Base-by-base conservation (phyloP, 2,797 vertebrate genomes). In the Xenentodon cancila region DNA sequence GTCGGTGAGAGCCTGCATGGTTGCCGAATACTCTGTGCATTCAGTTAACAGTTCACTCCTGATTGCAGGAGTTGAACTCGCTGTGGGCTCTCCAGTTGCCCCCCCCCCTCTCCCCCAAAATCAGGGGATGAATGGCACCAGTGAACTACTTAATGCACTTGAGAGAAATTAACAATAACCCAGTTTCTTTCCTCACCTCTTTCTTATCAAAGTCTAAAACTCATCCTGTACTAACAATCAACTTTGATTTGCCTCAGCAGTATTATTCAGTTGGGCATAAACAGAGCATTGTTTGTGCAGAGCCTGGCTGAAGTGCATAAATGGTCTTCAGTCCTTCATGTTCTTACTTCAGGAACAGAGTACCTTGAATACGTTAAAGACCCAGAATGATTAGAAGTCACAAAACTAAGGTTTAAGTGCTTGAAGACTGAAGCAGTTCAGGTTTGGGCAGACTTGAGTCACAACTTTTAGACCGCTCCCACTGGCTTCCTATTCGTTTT, bases 11-110 rank as follows among this genome's bases (percentile, higher is more conserved):
- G 32, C 13, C 13, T 16, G 53, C 37, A 17, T 54, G 46, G 66
- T 83, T 73, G 73, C 59, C 64, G 57, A 68, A 79, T 63, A 71
- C 51, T 46, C 45, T 16, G 66, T 17, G 18, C 43, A n/a, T 58
- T 61, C 50, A 49, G 44, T 45, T 47, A 37, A 56, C 56, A 58
- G 43, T 74, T 64, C 20, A 43, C 43, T 16, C 56, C 60, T 63
- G 59, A 56, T 13, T 21, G 64, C 17, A 7, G 53, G 45, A 27
- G 44, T 43, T 22, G 54, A 42, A 52, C 55, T 55, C 44, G 53
- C 43, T 67, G 42, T 47, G 20, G 11, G 3, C 2, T 37, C 30
- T 7, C 30, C 30, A 32, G 30, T 32, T 9, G 3, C 25, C 25
- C 25, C 25, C 25, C 25, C 25, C 25, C 25, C 25, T 5, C 25